Evolutionary conservation across 1,140 invertebrate species (phyloP).

Genomic region (Tetramorium simillimum): DNA sequence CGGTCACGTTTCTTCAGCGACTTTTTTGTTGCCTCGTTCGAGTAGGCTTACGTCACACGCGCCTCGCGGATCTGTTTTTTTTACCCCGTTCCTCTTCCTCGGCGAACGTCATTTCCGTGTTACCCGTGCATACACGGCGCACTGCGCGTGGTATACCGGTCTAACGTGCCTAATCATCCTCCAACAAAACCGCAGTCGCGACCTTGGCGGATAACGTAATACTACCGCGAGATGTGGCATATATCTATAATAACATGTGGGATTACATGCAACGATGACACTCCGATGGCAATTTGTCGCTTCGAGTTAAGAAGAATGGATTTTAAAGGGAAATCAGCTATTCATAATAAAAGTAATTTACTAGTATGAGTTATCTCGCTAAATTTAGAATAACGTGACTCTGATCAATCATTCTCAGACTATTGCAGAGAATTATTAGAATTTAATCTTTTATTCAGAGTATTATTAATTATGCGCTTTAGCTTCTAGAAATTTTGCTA

Average conservation of each 20-base stretch:
- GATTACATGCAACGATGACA: constrained; percentile 31
- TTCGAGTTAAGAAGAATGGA: neutral
- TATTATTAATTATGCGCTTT: neutral
- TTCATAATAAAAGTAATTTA: neutral
- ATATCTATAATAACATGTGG: neutral
- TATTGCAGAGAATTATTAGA: neutral
- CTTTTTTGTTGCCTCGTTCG: constrained; percentile 30
- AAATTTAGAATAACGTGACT: neutral
- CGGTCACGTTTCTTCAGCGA: constrained; percentile 39
- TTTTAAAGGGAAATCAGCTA: neutral
- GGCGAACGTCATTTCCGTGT: constrained; percentile 63
- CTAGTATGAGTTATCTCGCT: neutral
- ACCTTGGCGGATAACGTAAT: constrained; percentile 66
- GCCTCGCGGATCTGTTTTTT: constrained; percentile 51
- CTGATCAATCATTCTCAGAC: neutral
- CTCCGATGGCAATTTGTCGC: constrained; percentile 10
- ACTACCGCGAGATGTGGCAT: constrained; percentile 5
- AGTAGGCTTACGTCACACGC: constrained; percentile 56
- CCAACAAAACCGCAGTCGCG: constrained; percentile 71
- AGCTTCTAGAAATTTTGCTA: neutral
- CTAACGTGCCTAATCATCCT: constrained; percentile 73
- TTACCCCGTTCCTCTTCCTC: constrained; percentile 20
- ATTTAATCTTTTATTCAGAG: neutral
- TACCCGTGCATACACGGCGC: constrained; percentile 4
- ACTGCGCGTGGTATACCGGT: neutral